Evolutionary conservation across 2,797 vertebrate species (phyloP).

Genomic region (Esox lucius): DNA sequence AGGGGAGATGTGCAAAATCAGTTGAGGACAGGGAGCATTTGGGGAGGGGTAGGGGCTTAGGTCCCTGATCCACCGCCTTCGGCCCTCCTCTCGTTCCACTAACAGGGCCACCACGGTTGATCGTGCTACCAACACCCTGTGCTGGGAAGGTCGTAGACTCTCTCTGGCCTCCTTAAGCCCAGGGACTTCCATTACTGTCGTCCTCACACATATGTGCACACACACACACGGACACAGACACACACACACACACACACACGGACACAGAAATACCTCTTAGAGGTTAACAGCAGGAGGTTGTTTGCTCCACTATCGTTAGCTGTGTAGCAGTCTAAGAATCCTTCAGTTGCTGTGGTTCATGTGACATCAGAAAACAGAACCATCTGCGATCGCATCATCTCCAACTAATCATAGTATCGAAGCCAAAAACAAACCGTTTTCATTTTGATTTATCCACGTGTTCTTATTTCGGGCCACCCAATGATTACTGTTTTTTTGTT

Average conservation of each 20-base stretch:
- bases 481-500: too few relatives aligned
- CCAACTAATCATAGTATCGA: too few relatives aligned
- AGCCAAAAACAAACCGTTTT: too few relatives aligned
- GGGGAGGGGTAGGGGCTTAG: slow-evolving; percentile 24
- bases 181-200: neutral
- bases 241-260: neutral
- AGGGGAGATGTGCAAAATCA: slow-evolving; percentile 38
- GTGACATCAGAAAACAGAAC: too few relatives aligned
- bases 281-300: too few relatives aligned
- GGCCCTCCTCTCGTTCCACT: neutral
- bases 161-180: neutral
- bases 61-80: neutral
- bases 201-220: slow-evolving; percentile 11
- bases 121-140: slow-evolving; percentile 9
- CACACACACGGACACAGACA: neutral
- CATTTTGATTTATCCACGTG: too few relatives aligned
- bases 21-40: slow-evolving; percentile 39
- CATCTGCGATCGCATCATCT: too few relatives aligned
- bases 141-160: slow-evolving; percentile 1
- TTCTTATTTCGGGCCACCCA: too few relatives aligned
- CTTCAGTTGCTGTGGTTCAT: too few relatives aligned
- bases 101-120: neutral
- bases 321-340: too few relatives aligned
- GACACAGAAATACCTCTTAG: neutral
- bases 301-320: too few relatives aligned